Evolutionary conservation across 2,113 vertebrate genomes (phyloP).

Genomic region (Connochaetes taurinus): DNA sequence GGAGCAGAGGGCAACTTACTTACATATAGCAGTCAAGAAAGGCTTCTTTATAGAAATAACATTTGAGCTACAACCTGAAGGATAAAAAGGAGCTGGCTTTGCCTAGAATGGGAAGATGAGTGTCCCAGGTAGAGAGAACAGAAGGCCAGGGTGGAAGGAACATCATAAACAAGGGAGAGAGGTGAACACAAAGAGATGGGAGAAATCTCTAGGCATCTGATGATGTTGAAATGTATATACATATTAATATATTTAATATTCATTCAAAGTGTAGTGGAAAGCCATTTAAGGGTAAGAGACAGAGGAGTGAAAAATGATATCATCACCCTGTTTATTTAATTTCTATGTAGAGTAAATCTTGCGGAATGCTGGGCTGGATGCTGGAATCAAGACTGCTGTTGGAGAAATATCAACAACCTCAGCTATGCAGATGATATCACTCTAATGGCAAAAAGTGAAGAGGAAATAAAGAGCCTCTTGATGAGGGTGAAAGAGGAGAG

Average conservation of each 20-base stretch:
- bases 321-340: neutral
- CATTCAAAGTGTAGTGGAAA: neutral
- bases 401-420: neutral
- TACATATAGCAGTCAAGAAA: neutral
- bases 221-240: neutral
- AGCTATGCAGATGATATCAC: neutral
- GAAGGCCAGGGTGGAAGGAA: neutral
- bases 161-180: neutral
- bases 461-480: neutral
- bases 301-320: neutral
- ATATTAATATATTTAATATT: neutral
- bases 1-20: neutral
- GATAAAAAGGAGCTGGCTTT: neutral
- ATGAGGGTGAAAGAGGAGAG: neutral
- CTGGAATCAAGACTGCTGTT: neutral
- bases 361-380: neutral
- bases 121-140: neutral
- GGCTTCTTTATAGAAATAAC: neutral
- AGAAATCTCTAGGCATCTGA: neutral
- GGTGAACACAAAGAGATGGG: neutral
- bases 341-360: neutral
- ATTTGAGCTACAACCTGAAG: neutral
- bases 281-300: neutral
- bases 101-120: neutral
- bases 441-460: neutral